A percentile compares a stretch with the other conserved stretches of the same genome.
Conservation (phyloP, 2,797 vertebrate species). For the Hypotaenidia okinawae region DNA sequence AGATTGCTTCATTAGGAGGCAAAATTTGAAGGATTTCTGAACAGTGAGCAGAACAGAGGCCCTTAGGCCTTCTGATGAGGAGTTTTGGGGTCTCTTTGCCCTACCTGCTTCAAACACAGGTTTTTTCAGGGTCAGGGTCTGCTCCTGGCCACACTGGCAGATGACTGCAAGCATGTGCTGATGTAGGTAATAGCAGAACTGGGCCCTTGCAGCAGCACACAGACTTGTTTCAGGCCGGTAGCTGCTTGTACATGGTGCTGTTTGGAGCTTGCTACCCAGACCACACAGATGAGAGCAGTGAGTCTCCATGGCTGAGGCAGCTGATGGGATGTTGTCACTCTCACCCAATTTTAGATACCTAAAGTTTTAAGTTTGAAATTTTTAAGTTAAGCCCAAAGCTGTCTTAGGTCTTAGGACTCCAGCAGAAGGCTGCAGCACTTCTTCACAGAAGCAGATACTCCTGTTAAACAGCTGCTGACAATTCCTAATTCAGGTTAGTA, state of each 20-base stretch:
- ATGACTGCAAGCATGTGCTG: accelerated
- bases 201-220: not conserved
- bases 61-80: not conserved
- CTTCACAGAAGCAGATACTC: not conserved
- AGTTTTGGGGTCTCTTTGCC: not conserved
- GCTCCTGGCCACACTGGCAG: not conserved
- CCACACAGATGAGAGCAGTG: not conserved
- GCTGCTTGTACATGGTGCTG: accelerated
- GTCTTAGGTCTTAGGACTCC: not conserved
- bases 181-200: not conserved
- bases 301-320: not conserved
- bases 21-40: constrained; percentile 9
- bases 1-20: not conserved
- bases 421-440: not conserved
- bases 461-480: not conserved
- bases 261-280: not conserved
- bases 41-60: not conserved
- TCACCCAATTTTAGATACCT: not conserved
- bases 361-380: not conserved
- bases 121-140: not conserved
- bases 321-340: not conserved
- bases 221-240: accelerated
- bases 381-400: not conserved
- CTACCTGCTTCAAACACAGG: not conserved
- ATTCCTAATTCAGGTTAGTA: not conserved